Conservation (phyloP, 1,140 invertebrate species). For the Hyles vespertilio region DNA sequence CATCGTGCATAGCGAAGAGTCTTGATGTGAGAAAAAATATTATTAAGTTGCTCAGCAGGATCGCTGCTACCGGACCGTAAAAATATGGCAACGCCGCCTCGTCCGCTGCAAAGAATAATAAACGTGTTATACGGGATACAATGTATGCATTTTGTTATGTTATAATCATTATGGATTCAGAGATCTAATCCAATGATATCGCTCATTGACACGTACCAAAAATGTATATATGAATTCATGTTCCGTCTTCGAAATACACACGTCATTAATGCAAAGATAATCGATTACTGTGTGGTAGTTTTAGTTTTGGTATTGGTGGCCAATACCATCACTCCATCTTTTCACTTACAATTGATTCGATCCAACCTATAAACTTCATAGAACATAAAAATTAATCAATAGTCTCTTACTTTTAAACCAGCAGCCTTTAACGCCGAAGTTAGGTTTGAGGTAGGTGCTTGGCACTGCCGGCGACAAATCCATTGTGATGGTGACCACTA, state of each 20-base stretch:
- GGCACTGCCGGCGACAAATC: slow-evolving; percentile 75
- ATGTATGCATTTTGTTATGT: background rate
- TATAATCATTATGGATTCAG: background rate
- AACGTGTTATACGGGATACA: background rate
- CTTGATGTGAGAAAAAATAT: slow-evolving; percentile 76
- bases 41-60: slow-evolving; percentile 73
- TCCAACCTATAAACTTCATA: too few species aligned
- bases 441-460: slow-evolving; percentile 73
- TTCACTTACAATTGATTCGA: too few species aligned
- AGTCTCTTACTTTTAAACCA: slow-evolving; percentile 78
- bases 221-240: too few species aligned
- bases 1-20: slow-evolving; percentile 62
- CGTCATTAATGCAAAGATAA: too few species aligned
- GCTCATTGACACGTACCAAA: too few species aligned
- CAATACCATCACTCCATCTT: too few species aligned
- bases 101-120: slow-evolving; percentile 68
- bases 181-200: too few species aligned
- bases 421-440: slow-evolving; percentile 76
- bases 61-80: slow-evolving; percentile 78
- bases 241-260: too few species aligned
- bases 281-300: too few species aligned
- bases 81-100: slow-evolving; percentile 78
- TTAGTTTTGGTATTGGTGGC: too few species aligned
- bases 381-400: too few species aligned
- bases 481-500: slow-evolving; percentile 76